Evolutionary conservation across 2,113 vertebrate species (phyloP).

Genomic region (Phrynocephalus versicolor): DNA sequence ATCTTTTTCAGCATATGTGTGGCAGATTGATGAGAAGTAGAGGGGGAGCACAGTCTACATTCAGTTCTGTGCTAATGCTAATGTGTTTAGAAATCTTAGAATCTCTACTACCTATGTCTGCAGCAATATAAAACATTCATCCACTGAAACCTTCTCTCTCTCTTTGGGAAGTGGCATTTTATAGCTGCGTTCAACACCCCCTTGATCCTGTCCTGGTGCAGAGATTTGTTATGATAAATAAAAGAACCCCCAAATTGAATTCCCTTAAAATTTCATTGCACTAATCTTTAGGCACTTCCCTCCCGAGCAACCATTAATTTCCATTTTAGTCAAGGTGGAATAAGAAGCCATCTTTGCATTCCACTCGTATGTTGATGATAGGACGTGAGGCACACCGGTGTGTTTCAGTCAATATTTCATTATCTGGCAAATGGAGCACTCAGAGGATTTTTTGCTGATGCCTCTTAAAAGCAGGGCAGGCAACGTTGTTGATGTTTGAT

Average conservation of each 20-base stretch:
- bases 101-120: background rate
- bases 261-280: background rate
- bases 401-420: constrained; percentile 33
- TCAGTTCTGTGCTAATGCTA: background rate
- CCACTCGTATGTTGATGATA: background rate
- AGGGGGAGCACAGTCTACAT: background rate
- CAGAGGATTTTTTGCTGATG: constrained; percentile 41
- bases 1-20: too few relatives aligned
- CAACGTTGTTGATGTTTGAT: background rate
- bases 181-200: background rate
- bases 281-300: rapidly evolving
- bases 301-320: background rate
- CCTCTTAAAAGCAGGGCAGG: constrained; percentile 18
- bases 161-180: background rate
- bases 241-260: background rate
- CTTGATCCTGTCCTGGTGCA: background rate
- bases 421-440: background rate
- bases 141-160: background rate
- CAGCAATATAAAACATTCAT: background rate
- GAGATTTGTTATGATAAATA: background rate
- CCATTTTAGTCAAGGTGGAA: background rate
- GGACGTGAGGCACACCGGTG: background rate
- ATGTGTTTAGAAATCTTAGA: background rate
- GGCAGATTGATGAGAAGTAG: background rate
- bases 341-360: background rate